phyloP scores from a whole-genome alignment of 92 coral and sea anemone species.

The Porites cylindrica region DNA sequence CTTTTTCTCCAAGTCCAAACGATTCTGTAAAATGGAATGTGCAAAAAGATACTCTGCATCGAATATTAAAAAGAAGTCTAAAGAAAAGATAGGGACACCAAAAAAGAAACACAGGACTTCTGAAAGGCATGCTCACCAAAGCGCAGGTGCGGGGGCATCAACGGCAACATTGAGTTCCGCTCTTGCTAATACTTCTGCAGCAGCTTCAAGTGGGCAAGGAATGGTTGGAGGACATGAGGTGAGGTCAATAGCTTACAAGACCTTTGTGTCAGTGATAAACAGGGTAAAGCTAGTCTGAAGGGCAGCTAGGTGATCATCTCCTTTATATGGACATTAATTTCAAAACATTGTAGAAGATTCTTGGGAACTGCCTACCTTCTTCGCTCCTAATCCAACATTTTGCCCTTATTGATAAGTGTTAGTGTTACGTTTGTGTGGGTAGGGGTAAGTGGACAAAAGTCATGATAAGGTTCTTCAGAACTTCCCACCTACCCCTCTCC shows the following conservation, averaged over 20 bases:
- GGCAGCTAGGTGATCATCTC: neutral
- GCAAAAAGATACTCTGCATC: conserved; percentile 99
- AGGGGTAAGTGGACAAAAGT: no score
- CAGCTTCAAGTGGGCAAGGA: conserved; percentile 29
- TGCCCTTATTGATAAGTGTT: no score
- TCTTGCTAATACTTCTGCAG: neutral
- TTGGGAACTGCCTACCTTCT: no score
- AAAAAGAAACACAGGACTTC: conserved; percentile 91
- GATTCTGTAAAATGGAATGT: conserved; percentile 99
- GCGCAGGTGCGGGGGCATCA: conserved; percentile 43
- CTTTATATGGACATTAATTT: no score
- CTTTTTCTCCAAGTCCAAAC: conserved; percentile 97
- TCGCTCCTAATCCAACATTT: no score
- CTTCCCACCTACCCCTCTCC: no score
- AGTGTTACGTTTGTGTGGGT: no score
- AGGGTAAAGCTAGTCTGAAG: neutral
- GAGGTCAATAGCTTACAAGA: neutral
- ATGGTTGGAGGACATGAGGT: conserved; percentile 13
- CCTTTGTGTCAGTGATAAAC: neutral
- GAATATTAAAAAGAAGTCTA: conserved; percentile 98
- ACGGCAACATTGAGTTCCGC: conserved; percentile 51
- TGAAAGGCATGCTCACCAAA: conserved; percentile 41
- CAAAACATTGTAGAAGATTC: no score
- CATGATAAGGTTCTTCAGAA: no score
- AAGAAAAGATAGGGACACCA: conserved; percentile 90